Evolutionary conservation across 2,797 vertebrate genomes (phyloP).

Genomic region (Sus cebifrons): DNA sequence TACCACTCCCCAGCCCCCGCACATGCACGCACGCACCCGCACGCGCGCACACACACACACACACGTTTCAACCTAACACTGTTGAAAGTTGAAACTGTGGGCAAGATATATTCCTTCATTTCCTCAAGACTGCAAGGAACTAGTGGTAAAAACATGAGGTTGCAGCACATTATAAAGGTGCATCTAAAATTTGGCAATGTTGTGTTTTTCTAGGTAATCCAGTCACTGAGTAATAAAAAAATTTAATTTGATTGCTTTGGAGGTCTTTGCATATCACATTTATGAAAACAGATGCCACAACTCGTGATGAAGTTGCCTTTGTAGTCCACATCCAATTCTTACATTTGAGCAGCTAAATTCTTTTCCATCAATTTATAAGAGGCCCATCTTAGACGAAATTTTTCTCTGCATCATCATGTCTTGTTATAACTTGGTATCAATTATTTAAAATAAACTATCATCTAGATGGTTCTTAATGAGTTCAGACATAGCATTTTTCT

Average conservation of each 20-base stretch:
- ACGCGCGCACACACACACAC: neutral
- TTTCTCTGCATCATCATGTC: neutral
- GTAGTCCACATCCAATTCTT: neutral
- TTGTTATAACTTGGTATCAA: neutral
- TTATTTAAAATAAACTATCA: slow-evolving; percentile 49
- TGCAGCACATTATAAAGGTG: neutral
- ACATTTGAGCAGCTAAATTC: neutral
- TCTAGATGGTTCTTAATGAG: slow-evolving; percentile 37
- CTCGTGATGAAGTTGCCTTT: neutral
- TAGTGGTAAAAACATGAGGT: neutral
- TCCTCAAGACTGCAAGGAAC: neutral
- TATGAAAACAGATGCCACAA: neutral
- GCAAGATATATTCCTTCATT: neutral
- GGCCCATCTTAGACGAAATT: neutral
- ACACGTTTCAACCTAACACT: neutral
- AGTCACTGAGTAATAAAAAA: slow-evolving; percentile 6
- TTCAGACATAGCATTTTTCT: neutral
- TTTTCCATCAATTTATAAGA: neutral
- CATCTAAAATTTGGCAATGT: neutral
- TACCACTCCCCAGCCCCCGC: neutral
- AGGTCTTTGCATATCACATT: neutral
- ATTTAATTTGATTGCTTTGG: neutral
- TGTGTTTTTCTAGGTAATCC: neutral
- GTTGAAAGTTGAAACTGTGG: neutral
- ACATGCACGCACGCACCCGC: too few relatives aligned